Evolutionary conservation across 2,113 vertebrate genomes (phyloP), one percentile per base, ranked within the genome.

Genomic region (Channa argus): DNA sequence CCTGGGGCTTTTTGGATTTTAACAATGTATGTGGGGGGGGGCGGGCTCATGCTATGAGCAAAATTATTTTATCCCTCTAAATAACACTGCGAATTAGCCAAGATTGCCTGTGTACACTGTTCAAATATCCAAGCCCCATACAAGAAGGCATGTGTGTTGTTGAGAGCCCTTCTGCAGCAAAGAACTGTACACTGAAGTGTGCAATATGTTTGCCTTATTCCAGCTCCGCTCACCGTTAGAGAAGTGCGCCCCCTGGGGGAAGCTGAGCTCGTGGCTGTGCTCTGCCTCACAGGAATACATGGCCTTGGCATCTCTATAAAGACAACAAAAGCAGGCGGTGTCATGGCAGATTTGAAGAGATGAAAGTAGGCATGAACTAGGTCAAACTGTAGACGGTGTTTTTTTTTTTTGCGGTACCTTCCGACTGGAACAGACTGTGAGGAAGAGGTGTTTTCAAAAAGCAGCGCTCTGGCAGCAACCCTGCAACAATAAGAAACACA

Each of bases 201-300:
- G 4, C 1, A 45, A 10, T 39, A 11, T 4, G 4, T 55, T 39
- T 24, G 9, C 14, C 6, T 33, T 13, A 3, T 34, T 5, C 3
- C 34, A 58, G 24, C 34, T 45, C 11, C 46, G 61, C 95, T 95
- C 89, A 98, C 97, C 98, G 3, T 99, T 98, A 64, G 94, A 94
- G 92, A 99, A 99, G 75, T 96, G 84, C 41, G 98, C 98, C 83
- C 98, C 98, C 91, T 98, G 96, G 53, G 97, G 98, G 86, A 99
- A 99, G 90, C 97, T 98, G 65, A 99, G 95, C 86, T 99, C 97
- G 14, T 99, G 96, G 88, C 97, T 98, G 85, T 99, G 97, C 73
- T 98, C 97, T 12, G 97, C 97, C 83, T 98, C 96, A 77, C 97
- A 99, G 76, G 97, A 98, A 88, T 97, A 98, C 95, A 98, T 96